Evolutionary conservation across 2,888 invertebrate species (phyloP).

Genomic region (Cacoxenus indagator): DNA sequence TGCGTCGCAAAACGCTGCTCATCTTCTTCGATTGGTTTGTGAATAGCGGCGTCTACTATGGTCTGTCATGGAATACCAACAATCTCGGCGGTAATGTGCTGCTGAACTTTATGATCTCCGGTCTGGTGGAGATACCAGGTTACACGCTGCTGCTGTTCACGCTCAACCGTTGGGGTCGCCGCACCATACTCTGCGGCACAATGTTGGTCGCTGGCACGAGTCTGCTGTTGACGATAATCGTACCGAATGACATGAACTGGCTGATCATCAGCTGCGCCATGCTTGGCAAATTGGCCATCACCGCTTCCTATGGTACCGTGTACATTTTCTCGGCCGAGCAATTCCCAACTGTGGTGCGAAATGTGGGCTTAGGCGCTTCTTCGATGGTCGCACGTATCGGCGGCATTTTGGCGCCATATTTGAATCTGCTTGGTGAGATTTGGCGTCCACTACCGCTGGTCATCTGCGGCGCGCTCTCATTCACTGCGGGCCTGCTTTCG

Average conservation of each 20-base stretch:
- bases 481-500: constrained; percentile 81
- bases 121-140: constrained; percentile 82
- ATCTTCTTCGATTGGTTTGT: constrained; percentile 85
- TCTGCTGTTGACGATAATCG: constrained; percentile 75
- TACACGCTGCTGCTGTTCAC: constrained; percentile 77
- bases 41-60: constrained; percentile 83
- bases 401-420: constrained; percentile 78
- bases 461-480: constrained; percentile 80
- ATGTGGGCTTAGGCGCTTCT: constrained; percentile 87
- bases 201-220: constrained; percentile 77
- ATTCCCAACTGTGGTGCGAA: constrained; percentile 83
- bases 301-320: constrained; percentile 80
- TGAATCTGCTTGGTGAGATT: constrained; percentile 78
- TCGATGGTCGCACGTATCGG: constrained; percentile 91
- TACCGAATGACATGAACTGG: constrained; percentile 74
- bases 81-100: constrained; percentile 82
- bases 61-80: constrained; percentile 82
- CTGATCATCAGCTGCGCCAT: constrained; percentile 77
- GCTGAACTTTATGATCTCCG: constrained; percentile 81
- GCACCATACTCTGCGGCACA: constrained; percentile 78
- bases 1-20: constrained; percentile 76
- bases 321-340: constrained; percentile 83
- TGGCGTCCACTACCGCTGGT: constrained; percentile 80
- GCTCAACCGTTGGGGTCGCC: constrained; percentile 80
- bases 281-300: constrained; percentile 81